Base-by-base conservation (phyloP, 2,797 vertebrate species). In the Sebastes matsubarae region DNA sequence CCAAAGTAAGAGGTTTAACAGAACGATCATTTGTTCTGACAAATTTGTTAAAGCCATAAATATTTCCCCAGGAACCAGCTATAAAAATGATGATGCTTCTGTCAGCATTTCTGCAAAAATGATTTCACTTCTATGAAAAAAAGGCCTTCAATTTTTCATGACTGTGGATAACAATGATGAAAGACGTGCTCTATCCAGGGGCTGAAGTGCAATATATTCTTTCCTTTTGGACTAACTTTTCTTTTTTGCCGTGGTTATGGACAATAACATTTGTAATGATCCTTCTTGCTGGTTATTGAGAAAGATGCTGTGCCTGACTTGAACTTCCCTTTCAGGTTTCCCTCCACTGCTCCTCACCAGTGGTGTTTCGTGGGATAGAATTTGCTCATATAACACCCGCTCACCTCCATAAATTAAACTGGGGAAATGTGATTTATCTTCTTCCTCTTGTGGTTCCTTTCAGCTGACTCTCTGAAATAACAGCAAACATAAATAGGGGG, bases 401-500 rank as follows among this genome's bases (percentile, higher is more conserved):
- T 89, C 85, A 75, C 86, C 87, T 86, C 89, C 86, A 89, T 94
- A 93, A 94, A 94, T 95, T 92, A 94, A 90, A 94, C 84, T 73
- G 57, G 77, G 89, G 69, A 91, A 92, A 92, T 81, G 87, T 93
- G 89, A 96, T 95, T 95, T 94, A 95, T 94, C 89, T 85, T 72
- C 81, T 77, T 88, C 85, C 85, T 88, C 84, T 72, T 81, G 90
- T 77, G 88, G 82, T 91, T 91, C 89, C 92, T 91, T 94, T 93
- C 90, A 94, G 94, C 93, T 90, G 93, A 94, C 94, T 95, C 90
- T 89, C 84, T 84, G 85, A 93, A 95, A 95, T 94, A 95, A 94
- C 90, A 93, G 93, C 82, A 92, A 93, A 92, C 93, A 94, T 95
- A 95, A 95, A 95, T 92, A 95, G 93, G 86, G 74, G 86, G 87